Evolutionary conservation across 2,888 invertebrate species (phyloP), one percentile per base, ranked within the genome.

Genomic region (Thecocarcelia acutangulata): DNA sequence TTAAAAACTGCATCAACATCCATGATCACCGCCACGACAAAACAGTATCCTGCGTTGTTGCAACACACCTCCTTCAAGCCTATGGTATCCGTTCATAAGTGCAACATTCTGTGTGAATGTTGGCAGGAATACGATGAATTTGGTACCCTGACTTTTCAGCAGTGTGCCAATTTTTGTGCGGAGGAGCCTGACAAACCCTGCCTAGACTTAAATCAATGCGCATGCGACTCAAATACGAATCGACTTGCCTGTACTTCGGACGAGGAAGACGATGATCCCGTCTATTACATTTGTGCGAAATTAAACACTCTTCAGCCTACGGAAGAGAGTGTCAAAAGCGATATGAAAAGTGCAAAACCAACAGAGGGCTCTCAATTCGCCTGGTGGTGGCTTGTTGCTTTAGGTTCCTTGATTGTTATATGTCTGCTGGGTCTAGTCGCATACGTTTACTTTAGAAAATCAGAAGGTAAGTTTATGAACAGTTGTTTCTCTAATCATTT

Each of bases 181-280:
- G 86, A 88, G 74, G 80, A 44, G 0, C 59, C 52, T 33, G 87
- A 88, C 33, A 28, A 84, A 5, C 85, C 88, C 0, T 88, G 89
- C 59, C 21, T 87, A 21, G 69, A 86, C 40, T 28, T 86, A 1
- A 17, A 11, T 2, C 50, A 56, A 0, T 88, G 88, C 24, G 58
- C 11, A 13, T 88, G 88, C 44, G 83, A 85, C 46, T 24, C 8
- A 8, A 1, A 11, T 0, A 69, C 28, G 42, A 40, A 58, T 1
- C 74, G 83, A 11, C 42, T 88, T 17, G 15, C 73, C 0, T 88
- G 87, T 69, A 69, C 40, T 21, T 40, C 15, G 1, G 44, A 40
- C 0, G 73, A 66, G 0, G 58, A 80, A n/a, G 59, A 28, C 13
- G 50, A 72, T 44, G 78, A 78, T 24, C 64, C 78, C 0, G 2